These are phyloP conservation scores for Chrysopilus asiliformis DNA, from an alignment of 2,888 invertebrate genomes.

Conservation along the genomic window DNA sequence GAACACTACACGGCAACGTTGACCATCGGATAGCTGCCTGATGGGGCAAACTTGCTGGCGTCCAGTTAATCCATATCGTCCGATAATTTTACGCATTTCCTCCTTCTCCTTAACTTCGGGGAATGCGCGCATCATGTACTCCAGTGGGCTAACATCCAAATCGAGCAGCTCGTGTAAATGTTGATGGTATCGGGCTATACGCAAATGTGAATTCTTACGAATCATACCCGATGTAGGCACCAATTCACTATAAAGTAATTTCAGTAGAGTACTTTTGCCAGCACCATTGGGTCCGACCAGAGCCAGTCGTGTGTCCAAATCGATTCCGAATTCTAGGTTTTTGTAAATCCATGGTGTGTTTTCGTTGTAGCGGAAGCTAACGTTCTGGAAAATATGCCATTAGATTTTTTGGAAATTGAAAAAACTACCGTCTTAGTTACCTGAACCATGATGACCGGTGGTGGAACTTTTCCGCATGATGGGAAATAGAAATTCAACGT, in stretches of 20 bases:
- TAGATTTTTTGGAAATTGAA: no score
- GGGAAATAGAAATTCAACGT: slow-evolving; percentile 91
- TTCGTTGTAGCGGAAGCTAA: slow-evolving; percentile 87
- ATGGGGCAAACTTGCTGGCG: slow-evolving; percentile 67
- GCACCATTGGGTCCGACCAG: slow-evolving; percentile 97
- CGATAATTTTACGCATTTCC: slow-evolving; percentile 98
- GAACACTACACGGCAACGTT: slow-evolving; percentile 95
- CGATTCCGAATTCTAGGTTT: slow-evolving; percentile 96
- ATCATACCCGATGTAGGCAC: slow-evolving; percentile 94
- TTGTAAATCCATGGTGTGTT: slow-evolving; percentile 85
- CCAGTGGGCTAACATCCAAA: slow-evolving; percentile 85
- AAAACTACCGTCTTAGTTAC: slow-evolving; percentile 33
- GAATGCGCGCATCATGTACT: slow-evolving; percentile 96
- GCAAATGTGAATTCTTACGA: slow-evolving; percentile 92
- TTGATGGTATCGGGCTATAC: slow-evolving; percentile 97
- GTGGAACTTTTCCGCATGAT: slow-evolving; percentile 88
- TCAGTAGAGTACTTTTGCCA: slow-evolving; percentile 94
- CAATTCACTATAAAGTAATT: slow-evolving; percentile 89
- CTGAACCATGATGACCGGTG: slow-evolving; percentile 99
- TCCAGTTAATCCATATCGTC: slow-evolving; percentile 93
- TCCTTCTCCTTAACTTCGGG: slow-evolving; percentile 96
- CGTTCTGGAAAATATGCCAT: slow-evolving; percentile 64
- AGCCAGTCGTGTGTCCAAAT: slow-evolving; percentile 90
- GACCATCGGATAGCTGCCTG: slow-evolving; percentile 79
- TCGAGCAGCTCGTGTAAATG: slow-evolving; percentile 95